Evolutionary conservation across 2,888 invertebrate species (phyloP), one percentile per base, ranked within the genome.

Genomic region (Sinhomidia bicolor): DNA sequence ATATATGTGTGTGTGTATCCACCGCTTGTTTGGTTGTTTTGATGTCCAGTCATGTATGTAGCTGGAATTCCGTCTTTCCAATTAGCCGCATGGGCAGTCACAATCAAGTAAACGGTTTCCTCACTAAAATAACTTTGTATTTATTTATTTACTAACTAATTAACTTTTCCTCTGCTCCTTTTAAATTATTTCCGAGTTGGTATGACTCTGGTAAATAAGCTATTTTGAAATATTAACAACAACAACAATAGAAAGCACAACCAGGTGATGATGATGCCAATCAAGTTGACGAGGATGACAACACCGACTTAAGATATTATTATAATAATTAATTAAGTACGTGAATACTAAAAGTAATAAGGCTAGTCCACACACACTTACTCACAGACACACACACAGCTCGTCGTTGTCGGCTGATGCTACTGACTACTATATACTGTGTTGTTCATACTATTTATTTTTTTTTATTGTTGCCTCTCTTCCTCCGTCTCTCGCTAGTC

Each of bases 371-470:
- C 47, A 47, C 47, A 47, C 10, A 47, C 47, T n/a, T n/a, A n/a
- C n/a, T n/a, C n/a, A n/a, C n/a, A 41, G 12, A 47, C 47, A 54
- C 54, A 60, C 36, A 68, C 20, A 68, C 68, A 20, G 68, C 36
- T 17, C n/a, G 36, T 36, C 36, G n/a, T 7, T 57, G 57, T 23
- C 17, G 54, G 3, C 17, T n/a, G 51, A 6, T 68, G 36, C 36
- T 62, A 10, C 36, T 62, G 68, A 0, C n/a, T 1, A n/a, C n/a
- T n/a, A n/a, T 10, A 10, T 74, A 36, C 68, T 68, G 12, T 47
- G 47, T 26, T 47, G 14, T 26, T 7, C 12, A 17, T 54, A 32
- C 47, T 54, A 20, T 76, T 65, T 65, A n/a, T n/a, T n/a, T n/a
- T 65, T n/a, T 57, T 41, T 12, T 62, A 29, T 62, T 62, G 14